phyloP scores from a whole-genome alignment of 2,797 vertebrate species.

The Todus mexicanus region DNA sequence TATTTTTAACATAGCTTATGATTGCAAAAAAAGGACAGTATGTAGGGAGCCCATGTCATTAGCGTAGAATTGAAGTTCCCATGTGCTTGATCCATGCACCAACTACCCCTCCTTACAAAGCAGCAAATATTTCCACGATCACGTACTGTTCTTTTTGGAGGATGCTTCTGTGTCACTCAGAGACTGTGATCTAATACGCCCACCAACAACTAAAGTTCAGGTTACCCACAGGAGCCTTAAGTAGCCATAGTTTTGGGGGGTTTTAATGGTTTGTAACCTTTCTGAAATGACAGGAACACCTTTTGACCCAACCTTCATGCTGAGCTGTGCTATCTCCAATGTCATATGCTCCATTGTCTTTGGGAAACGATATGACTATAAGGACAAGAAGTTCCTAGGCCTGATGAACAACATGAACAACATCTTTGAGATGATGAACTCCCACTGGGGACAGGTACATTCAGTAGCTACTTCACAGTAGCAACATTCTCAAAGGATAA shows the following conservation, averaged over 20 bases:
- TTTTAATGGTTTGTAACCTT: background rate
- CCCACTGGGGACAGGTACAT: conserved; percentile 1
- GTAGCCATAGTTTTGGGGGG: background rate
- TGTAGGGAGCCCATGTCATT: background rate
- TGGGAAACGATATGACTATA: conserved; percentile 82
- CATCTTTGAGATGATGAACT: background rate
- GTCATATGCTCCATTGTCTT: conserved; percentile 82
- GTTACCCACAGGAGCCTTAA: background rate
- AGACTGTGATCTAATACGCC: background rate
- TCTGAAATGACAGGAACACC: conserved; percentile 66
- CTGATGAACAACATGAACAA: conserved; percentile 44
- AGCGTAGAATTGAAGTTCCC: background rate
- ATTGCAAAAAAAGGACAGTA: background rate
- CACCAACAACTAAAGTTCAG: background rate
- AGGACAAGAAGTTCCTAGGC: conserved; percentile 74
- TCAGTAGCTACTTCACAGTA: background rate
- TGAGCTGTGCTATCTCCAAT: conserved; percentile 77
- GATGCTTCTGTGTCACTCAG: background rate
- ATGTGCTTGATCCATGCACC: background rate
- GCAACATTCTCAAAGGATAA: background rate
- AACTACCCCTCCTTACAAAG: background rate
- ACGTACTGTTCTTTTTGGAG: background rate
- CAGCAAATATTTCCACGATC: background rate
- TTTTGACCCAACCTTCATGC: conserved; percentile 78
- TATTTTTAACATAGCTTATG: background rate